Percentiles rank a stretch among this genome's conserved stretches.
Evolutionary conservation across 2,888 invertebrate genomes (phyloP).

Genomic region (Oligia fasciuncula): DNA sequence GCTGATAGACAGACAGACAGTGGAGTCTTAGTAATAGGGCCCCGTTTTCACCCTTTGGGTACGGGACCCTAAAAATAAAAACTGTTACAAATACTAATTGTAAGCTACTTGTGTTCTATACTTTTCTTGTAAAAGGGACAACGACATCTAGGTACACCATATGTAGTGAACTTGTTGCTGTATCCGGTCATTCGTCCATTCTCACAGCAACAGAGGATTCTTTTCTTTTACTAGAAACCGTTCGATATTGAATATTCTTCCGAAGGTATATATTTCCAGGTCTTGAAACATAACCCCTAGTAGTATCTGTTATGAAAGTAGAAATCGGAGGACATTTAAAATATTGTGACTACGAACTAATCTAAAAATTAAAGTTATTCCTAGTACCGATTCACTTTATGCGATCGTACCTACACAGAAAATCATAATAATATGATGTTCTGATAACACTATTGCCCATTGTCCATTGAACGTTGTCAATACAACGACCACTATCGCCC

Average conservation of each 20-base stretch:
- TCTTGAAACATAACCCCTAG: background rate
- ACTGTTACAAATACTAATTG: background rate
- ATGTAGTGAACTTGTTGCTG: background rate
- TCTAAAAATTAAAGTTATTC: constrained; percentile 40
- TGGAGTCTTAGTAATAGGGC: no score
- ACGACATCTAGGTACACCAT: constrained; percentile 29
- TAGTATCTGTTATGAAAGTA: background rate
- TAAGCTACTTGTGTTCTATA: no score
- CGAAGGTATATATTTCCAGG: background rate
- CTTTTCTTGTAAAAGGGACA: background rate
- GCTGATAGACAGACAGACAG: no score
- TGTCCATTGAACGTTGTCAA: constrained; percentile 79
- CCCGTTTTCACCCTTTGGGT: no score
- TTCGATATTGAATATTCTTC: background rate
- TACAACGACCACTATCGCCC: constrained; percentile 76
- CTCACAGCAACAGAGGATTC: no score
- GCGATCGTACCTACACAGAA: constrained; percentile 55
- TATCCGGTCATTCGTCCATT: background rate
- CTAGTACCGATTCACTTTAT: constrained; percentile 48
- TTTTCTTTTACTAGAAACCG: background rate
- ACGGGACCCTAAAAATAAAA: background rate
- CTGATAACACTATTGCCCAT: constrained; percentile 79
- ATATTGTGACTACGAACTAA: background rate
- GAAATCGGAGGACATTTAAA: background rate
- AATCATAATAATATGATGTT: constrained; percentile 67